Evolutionary conservation across 2,113 vertebrate species (phyloP).

Genomic region (Synodontis membranacea): DNA sequence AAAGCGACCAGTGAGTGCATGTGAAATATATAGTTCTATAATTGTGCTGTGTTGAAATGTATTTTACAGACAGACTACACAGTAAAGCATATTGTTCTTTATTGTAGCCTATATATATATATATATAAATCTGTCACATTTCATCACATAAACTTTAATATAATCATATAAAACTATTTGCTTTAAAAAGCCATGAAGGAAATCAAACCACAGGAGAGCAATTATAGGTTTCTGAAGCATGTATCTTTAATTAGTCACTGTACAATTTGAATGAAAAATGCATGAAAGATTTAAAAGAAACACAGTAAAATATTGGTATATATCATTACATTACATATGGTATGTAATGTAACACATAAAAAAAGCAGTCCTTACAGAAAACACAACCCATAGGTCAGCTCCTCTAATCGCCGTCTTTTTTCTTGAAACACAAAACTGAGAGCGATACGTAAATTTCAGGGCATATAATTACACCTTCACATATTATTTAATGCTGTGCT

Average conservation of each 20-base stretch:
- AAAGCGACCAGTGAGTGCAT: background rate
- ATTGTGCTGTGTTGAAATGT: too few species aligned
- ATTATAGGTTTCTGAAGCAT: background rate
- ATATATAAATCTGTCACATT: background rate
- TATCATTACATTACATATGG: too few species aligned
- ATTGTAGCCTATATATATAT: background rate
- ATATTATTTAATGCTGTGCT: background rate
- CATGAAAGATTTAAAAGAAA: background rate
- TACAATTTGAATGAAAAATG: background rate
- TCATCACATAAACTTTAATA: background rate
- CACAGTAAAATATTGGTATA: background rate
- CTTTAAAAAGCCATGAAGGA: background rate
- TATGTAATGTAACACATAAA: background rate
- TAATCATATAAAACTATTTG: background rate
- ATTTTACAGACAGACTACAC: background rate
- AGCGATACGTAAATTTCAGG: background rate
- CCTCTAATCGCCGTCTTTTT: background rate
- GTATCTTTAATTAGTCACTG: conserved; percentile 1
- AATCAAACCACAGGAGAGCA: conserved; percentile 4
- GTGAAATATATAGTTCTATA: background rate
- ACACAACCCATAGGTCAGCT: background rate
- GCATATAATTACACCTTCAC: background rate
- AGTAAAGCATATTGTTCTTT: background rate
- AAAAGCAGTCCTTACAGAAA: background rate
- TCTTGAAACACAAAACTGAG: background rate